Percentiles rank a stretch among this genome's conserved stretches.
Evolutionary conservation across 1,140 invertebrate genomes (phyloP).

Genomic region (Aricia agestis): DNA sequence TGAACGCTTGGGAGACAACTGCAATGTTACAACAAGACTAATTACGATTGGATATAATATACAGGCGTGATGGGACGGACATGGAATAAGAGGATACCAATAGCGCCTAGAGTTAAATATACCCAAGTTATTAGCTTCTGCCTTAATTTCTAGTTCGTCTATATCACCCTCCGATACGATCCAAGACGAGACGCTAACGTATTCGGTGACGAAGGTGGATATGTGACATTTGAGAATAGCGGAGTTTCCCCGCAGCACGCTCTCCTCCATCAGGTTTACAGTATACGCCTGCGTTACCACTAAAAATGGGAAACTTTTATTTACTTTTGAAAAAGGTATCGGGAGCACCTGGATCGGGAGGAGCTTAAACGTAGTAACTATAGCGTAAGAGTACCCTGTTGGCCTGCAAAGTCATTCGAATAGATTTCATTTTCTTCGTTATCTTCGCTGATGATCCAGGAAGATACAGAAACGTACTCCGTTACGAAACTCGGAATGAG

Average conservation of each 20-base stretch:
- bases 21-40: conserved; percentile 60
- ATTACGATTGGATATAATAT: background rate
- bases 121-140: conserved; percentile 60
- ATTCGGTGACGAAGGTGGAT: conserved; percentile 93
- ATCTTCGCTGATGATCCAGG: conserved; percentile 87
- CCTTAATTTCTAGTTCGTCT: conserved; percentile 74
- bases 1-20: conserved; percentile 93
- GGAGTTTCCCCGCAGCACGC: conserved; percentile 91
- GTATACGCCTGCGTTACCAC: conserved; percentile 92
- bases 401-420: conserved; percentile 40
- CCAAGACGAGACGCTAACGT: conserved; percentile 91
- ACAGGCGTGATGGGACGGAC: conserved; percentile 7
- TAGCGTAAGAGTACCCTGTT: conserved; percentile 44
- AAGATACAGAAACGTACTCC: conserved; percentile 89
- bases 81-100: background rate
- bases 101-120: conserved; percentile 29
- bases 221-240: conserved; percentile 94
- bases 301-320: conserved; percentile 73
- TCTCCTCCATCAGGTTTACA: conserved; percentile 92
- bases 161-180: conserved; percentile 81
- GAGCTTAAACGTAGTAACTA: background rate
- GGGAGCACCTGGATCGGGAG: conserved; percentile 1
- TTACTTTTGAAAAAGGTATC: background rate
- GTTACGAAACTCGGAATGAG: conserved; percentile 94
- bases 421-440: conserved; percentile 58